Evolutionary conservation across 2,113 vertebrate genomes (phyloP).

Genomic region (Bambusicola thoracicus): DNA sequence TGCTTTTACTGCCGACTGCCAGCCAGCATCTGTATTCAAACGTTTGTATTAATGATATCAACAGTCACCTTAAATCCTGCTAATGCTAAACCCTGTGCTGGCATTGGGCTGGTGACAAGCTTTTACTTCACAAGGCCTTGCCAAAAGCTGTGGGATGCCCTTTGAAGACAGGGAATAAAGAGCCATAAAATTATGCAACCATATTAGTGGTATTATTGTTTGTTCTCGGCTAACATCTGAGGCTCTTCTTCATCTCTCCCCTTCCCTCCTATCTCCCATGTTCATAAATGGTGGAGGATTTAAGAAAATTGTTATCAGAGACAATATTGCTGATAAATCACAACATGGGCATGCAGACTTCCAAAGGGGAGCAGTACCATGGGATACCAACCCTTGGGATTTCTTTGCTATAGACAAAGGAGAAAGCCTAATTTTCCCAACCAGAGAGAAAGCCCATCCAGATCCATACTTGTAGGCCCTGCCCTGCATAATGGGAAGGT

Average conservation of each 20-base stretch:
- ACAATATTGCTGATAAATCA: not conserved
- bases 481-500: not conserved
- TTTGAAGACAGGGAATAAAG: conserved; percentile 33
- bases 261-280: rapidly evolving
- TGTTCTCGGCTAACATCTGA: conserved; percentile 20
- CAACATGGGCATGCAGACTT: not conserved
- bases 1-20: not conserved
- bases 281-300: not conserved
- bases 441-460: not conserved
- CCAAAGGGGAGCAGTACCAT: not conserved
- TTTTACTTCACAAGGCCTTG: conserved; percentile 31
- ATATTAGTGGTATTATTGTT: conserved; percentile 28
- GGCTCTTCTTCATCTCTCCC: not conserved
- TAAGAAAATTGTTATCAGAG: not conserved
- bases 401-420: not conserved
- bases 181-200: conserved; percentile 32
- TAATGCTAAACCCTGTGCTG: conserved; percentile 23
- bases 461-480: rapidly evolving
- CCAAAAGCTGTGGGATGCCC: conserved; percentile 64
- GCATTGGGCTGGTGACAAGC: not conserved
- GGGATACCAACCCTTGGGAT: not conserved
- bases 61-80: conserved; percentile 9
- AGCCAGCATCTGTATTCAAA: not conserved
- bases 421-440: not conserved
- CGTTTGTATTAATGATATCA: not conserved